phyloP scores from a whole-genome alignment of 2,888 invertebrate genomes.

The Cheilosia variabilis region DNA sequence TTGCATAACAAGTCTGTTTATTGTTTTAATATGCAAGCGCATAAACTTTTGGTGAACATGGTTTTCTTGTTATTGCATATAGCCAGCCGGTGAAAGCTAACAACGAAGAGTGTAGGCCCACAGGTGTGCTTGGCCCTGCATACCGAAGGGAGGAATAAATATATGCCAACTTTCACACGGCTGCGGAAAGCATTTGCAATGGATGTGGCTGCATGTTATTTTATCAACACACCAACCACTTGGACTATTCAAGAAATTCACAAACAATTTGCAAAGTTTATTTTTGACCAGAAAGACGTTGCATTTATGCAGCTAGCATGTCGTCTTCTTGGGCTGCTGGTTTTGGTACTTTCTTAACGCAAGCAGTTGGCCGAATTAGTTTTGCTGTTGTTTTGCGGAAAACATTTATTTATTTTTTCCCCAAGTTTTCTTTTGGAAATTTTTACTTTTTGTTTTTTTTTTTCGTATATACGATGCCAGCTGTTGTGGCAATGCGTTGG shows the following conservation, averaged over 20 bases:
- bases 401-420: constrained; percentile 1
- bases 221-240: constrained; percentile 68
- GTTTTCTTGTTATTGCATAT: constrained; percentile 18
- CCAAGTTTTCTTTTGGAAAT: constrained; percentile 7
- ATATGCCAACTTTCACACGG: constrained; percentile 27
- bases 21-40: constrained; percentile 73
- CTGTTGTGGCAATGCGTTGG: constrained; percentile 8
- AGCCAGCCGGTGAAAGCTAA: not conserved
- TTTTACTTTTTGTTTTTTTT: not conserved
- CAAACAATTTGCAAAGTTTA: constrained; percentile 73
- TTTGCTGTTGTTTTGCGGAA: constrained; percentile 55
- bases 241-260: constrained; percentile 70
- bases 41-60: constrained; percentile 66
- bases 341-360: constrained; percentile 20
- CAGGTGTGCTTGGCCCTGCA: constrained; percentile 61
- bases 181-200: constrained; percentile 32
- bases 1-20: constrained; percentile 72
- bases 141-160: not conserved
- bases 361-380: constrained; percentile 69
- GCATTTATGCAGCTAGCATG: constrained; percentile 26
- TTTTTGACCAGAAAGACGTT: constrained; percentile 70
- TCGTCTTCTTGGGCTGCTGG: constrained; percentile 23
- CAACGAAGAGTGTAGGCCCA: constrained; percentile 33
- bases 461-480: not conserved
- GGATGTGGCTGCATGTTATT: constrained; percentile 65